Conservation (phyloP, 2,113 vertebrate species). For the Platanista minor region DNA sequence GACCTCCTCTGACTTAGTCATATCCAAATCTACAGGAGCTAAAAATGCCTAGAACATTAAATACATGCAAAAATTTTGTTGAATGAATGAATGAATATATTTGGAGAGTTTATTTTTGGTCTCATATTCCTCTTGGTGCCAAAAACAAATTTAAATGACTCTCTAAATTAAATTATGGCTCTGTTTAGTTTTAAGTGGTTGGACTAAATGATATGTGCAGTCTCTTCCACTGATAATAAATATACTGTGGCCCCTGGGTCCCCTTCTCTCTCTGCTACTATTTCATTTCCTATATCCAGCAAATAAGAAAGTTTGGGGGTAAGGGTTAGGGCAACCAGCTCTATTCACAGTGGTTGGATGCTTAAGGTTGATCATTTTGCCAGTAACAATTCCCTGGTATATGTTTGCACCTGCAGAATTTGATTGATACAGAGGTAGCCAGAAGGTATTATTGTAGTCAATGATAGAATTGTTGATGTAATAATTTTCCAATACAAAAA, state of each 20-base stretch:
- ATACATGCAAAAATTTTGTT: slow-evolving; percentile 37
- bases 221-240: slow-evolving; percentile 53
- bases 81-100: slow-evolving; percentile 46
- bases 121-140: slow-evolving; percentile 1
- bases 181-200: slow-evolving; percentile 59
- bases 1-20: background rate
- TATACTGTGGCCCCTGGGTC: background rate
- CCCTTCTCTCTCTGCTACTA: background rate
- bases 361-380: slow-evolving; percentile 54
- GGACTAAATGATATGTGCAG: slow-evolving; percentile 52
- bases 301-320: slow-evolving; percentile 16
- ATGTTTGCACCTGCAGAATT: slow-evolving; percentile 71
- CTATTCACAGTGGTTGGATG: slow-evolving; percentile 62
- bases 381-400: slow-evolving; percentile 63
- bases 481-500: slow-evolving; percentile 54
- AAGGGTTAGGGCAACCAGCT: slow-evolving; percentile 13
- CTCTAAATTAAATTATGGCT: slow-evolving; percentile 66
- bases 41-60: slow-evolving; percentile 28
- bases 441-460: slow-evolving; percentile 57
- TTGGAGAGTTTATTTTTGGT: slow-evolving; percentile 54
- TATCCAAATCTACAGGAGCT: slow-evolving; percentile 1
- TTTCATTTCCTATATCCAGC: background rate
- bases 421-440: slow-evolving; percentile 73
- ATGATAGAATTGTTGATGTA: slow-evolving; percentile 17
- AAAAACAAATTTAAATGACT: slow-evolving; percentile 58